Evolutionary conservation across 1,140 invertebrate species (phyloP).

Genomic region (Mya arenaria): DNA sequence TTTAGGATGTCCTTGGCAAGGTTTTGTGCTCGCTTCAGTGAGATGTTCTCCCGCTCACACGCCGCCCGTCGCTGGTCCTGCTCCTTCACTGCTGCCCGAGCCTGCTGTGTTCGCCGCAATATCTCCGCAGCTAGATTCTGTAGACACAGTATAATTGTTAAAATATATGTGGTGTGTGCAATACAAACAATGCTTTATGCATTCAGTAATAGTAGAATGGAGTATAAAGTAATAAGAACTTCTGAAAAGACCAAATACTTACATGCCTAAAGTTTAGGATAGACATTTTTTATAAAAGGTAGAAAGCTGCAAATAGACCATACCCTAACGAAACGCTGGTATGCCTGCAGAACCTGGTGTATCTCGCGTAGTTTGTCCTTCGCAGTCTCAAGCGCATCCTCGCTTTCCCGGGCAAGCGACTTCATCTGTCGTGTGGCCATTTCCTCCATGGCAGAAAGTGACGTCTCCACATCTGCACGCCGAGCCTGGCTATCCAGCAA

Average conservation of each 20-base stretch:
- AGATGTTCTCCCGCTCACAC: constrained; percentile 58
- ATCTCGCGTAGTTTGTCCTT: constrained; percentile 72
- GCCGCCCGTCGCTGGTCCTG: constrained; percentile 44
- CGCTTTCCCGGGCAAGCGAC: constrained; percentile 75
- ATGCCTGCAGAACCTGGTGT: constrained; percentile 66
- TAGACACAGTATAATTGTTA: too few species aligned
- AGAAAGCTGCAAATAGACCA: constrained; percentile 4
- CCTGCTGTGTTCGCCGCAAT: constrained; percentile 60
- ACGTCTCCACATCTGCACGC: constrained; percentile 69
- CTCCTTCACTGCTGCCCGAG: constrained; percentile 50
- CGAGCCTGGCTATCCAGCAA: constrained; percentile 63
- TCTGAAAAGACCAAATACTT: too few species aligned
- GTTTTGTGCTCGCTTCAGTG: constrained; percentile 70
- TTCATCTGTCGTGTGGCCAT: constrained; percentile 77
- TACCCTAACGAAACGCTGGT: constrained; percentile 76
- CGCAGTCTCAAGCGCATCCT: constrained; percentile 76
- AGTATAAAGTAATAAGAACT: too few species aligned
- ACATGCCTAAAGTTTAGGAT: too few species aligned
- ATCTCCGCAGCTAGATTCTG: constrained; percentile 73
- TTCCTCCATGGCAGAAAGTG: constrained; percentile 73
- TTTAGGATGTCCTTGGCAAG: constrained; percentile 77
- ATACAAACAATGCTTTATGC: too few species aligned
- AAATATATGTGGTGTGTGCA: too few species aligned
- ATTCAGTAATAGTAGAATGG: too few species aligned
- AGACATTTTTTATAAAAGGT: too few species aligned